Evolutionary conservation across 2,888 invertebrate genomes (phyloP).

Genomic region (Spisula solida): DNA sequence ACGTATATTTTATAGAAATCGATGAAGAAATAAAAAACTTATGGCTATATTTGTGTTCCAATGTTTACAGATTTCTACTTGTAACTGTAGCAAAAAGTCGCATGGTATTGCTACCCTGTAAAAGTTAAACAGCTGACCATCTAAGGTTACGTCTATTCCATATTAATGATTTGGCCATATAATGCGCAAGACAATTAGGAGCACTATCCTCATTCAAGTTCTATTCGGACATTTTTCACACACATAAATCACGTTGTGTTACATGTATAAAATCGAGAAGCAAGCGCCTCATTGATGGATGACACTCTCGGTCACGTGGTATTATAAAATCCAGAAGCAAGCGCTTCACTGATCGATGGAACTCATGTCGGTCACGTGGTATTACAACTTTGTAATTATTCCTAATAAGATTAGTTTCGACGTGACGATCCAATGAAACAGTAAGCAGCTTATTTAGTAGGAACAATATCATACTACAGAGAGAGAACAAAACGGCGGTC

Average conservation of each 20-base stretch:
- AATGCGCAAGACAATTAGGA: background rate
- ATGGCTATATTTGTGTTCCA: no score
- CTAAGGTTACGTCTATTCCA: background rate
- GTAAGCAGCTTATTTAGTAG: constrained; percentile 8
- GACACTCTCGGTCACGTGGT: background rate
- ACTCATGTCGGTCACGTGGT: constrained; percentile 15
- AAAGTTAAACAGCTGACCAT: background rate
- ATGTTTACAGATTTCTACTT: no score
- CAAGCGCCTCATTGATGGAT: constrained; percentile 31
- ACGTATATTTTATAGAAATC: no score
- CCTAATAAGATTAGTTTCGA: constrained; percentile 34
- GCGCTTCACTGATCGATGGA: constrained; percentile 31
- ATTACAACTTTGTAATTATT: background rate
- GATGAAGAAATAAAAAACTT: no score
- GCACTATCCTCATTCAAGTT: background rate
- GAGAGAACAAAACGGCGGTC: no score
- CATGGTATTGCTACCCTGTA: background rate
- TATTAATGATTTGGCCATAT: background rate
- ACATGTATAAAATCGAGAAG: constrained; percentile 17
- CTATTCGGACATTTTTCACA: background rate
- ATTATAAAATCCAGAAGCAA: constrained; percentile 26
- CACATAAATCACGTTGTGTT: background rate
- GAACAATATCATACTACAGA: background rate
- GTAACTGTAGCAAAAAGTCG: no score
- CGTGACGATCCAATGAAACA: background rate